Base-by-base conservation (phyloP, 2,888 invertebrate genomes). In the Pterobdella sp. region DNA sequence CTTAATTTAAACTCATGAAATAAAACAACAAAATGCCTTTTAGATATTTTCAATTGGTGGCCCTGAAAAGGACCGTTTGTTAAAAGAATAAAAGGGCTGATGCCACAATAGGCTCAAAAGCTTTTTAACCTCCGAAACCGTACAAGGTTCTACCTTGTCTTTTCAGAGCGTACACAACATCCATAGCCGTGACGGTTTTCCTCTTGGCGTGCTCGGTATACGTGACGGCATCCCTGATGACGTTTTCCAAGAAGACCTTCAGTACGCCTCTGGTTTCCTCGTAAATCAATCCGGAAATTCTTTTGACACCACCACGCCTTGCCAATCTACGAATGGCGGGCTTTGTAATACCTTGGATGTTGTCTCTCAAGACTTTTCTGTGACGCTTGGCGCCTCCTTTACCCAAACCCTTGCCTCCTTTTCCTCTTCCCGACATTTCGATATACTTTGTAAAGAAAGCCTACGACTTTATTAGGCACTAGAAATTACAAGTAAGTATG, bases 341-440 rank as follows among this genome's bases (percentile, higher is more conserved):
- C 78, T 85, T 90, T 0, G 90, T 90, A 75, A 91, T 90, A 37
- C 90, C 90, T 79, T 90, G 90, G 82, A 90, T 90, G 81, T 90
- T 90, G 82, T 91, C 90, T 75, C 90, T 87, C 14, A 84, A 77
- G 42, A 91, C 90, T 83, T 91, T 92, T 75, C 91, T 64, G 52
- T 91, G 91, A 78, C 91, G 89, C 83, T 91, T 91, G 52, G 91
- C 91, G 75, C 90, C 90, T 78, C 90, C 90, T 84, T 91, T 90
- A 73, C 90, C 90, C 73, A 90, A 85, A 76, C 90, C 90, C 85
- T 90, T 90, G 73, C 89, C 89, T 81, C 90, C 90, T 87, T 90
- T 90, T 75, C 90, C 90, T 75, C 90, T 89, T 76, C 90, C 90
- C 82, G 90, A 89, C 90, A 71, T 71, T 69, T 69, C n/a, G n/a